These are phyloP conservation scores for Pachliopta kotzebuea DNA, from an alignment of 2,888 invertebrate species.

Conservation along the genomic window DNA sequence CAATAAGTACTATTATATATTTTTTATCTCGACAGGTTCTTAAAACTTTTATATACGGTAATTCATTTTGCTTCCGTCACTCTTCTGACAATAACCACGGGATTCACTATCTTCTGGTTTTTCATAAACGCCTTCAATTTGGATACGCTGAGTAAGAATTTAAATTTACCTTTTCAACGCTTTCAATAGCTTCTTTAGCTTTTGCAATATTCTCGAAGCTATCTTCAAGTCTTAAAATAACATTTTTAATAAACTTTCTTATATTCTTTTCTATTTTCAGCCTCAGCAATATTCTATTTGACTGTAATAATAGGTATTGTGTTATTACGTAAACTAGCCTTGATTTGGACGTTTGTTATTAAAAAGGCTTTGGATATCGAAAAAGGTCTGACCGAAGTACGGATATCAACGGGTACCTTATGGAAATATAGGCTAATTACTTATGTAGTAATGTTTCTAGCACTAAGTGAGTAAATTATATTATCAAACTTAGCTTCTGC, in stretches of 20 bases:
- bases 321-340: conserved; percentile 41
- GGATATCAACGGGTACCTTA: conserved; percentile 31
- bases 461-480: conserved; percentile 41
- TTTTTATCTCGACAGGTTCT: conserved; percentile 10
- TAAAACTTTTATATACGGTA: conserved; percentile 7
- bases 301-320: conserved; percentile 35
- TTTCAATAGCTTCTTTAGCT: not conserved
- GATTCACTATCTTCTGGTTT: conserved; percentile 35
- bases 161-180: not conserved
- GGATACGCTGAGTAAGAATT: conserved; percentile 39
- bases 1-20: not conserved
- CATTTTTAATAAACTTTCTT: no score
- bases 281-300: conserved; percentile 39
- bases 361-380: conserved; percentile 42
- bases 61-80: conserved; percentile 11
- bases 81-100: conserved; percentile 34
- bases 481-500: no score
- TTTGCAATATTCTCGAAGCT: not conserved
- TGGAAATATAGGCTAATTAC: conserved; percentile 36
- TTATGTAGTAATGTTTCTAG: conserved; percentile 38
- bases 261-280: conserved; percentile 33
- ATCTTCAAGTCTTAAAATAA: not conserved
- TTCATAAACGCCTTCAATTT: conserved; percentile 34
- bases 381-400: conserved; percentile 36
- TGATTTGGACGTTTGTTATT: conserved; percentile 44